Percentiles rank a stretch among this genome's conserved stretches.
These are phyloP conservation scores for Malacoraja senta DNA, from an alignment of 2,797 vertebrate genomes.

Conservation along the genomic window DNA sequence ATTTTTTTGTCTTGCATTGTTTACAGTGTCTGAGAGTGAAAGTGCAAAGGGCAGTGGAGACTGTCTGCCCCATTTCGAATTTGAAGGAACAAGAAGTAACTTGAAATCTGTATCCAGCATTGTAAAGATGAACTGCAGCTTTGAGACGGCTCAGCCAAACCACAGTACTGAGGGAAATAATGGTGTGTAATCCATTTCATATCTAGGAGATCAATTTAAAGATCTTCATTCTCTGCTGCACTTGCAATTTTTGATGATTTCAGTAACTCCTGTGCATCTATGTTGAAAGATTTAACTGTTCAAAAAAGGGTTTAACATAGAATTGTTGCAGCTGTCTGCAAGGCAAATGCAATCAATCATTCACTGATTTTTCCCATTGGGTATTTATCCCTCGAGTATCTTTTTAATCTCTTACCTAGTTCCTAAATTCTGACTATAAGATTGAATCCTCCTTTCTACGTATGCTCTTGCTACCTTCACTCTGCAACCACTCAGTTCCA, in stretches of 20 bases:
- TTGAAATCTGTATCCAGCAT: slow-evolving; percentile 52
- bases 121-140: slow-evolving; percentile 52
- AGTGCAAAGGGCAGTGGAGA: slow-evolving; percentile 63
- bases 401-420: too few species aligned
- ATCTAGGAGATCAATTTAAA: neutral
- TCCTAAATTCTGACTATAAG: too few species aligned
- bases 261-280: neutral
- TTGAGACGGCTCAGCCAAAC: slow-evolving; percentile 37
- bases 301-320: neutral
- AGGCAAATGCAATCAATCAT: too few species aligned
- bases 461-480: too few species aligned
- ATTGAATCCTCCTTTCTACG: too few species aligned
- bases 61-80: slow-evolving; percentile 56
- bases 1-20: slow-evolving; percentile 28
- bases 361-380: too few species aligned
- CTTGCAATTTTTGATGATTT: neutral
- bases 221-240: neutral
- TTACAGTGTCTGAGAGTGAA: slow-evolving; percentile 61
- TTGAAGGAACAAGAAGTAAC: slow-evolving; percentile 44
- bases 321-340: too few species aligned
- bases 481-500: too few species aligned
- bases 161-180: slow-evolving; percentile 41
- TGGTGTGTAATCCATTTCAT: slow-evolving; percentile 48
- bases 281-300: neutral
- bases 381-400: too few species aligned